These are phyloP conservation scores for Criorhina ranunculi DNA, from an alignment of 2,888 invertebrate genomes.

Conservation along the genomic window DNA sequence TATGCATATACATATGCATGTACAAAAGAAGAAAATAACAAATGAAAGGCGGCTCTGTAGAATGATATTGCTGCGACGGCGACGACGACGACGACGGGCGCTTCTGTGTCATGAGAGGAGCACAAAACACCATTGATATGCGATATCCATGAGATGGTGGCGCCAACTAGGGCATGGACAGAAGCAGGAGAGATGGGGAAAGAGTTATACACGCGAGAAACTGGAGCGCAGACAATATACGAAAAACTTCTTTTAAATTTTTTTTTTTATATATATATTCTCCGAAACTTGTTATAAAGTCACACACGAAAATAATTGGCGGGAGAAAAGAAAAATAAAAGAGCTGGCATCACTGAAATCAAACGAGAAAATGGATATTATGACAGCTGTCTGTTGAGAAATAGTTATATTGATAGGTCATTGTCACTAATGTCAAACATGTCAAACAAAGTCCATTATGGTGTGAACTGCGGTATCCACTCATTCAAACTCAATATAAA, in stretches of 20 bases:
- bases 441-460: no score
- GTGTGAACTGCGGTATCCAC: no score
- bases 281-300: conserved; percentile 29
- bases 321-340: conserved; percentile 4
- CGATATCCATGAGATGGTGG: conserved; percentile 56
- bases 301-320: conserved; percentile 14
- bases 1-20: no score
- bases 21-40: conserved; percentile 35
- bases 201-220: conserved; percentile 20
- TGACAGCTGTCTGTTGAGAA: no score
- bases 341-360: no score
- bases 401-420: no score
- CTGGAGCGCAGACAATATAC: conserved; percentile 24
- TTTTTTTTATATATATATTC: conserved; percentile 12
- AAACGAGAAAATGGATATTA: no score
- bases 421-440: no score
- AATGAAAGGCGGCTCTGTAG: conserved; percentile 30
- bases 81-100: background rate
- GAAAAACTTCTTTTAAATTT: conserved; percentile 9
- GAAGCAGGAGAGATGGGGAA: background rate
- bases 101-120: conserved; percentile 21
- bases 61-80: conserved; percentile 24
- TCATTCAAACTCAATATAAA: no score
- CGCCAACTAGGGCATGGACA: conserved; percentile 47
- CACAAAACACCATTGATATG: conserved; percentile 48